Evolutionary conservation across 2,113 vertebrate genomes (phyloP), one percentile per base, ranked within the genome.

Genomic region (Onychostruthus taczanowskii): DNA sequence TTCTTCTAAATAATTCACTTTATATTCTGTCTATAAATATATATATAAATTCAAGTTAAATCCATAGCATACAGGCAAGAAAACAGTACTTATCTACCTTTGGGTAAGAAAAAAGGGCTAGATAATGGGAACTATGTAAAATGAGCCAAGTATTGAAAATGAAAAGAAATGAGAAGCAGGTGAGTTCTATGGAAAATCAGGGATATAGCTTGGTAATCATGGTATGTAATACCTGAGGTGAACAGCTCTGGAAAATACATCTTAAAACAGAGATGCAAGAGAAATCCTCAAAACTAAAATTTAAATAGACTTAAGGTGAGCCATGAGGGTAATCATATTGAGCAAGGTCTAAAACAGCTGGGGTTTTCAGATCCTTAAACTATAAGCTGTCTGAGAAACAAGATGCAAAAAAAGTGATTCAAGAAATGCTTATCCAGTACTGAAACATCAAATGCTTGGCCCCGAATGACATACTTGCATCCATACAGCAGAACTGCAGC

Each of bases 401-500:
- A 35, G 41, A 75, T 28, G 23, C 4, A 61, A 64, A 82, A 61
- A 62, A 16, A 4, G 2, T 24, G 3, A 9, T 66, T 68, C 10
- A 30, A 69, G 10, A 52, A 58, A 18, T 5, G 21, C 61, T 84
- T 53, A 49, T 5, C 6, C 9, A 77, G 7, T 64, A 10, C 12
- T 74, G 31, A 55, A 67, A 37, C 0, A 7, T 46, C 15, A 37
- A 37, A 26, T 1, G 0, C 3, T 41, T 77, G 31, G 2, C 6
- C 7, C 7, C 35, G 4, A 56, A 33, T 80, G 11, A 23, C 16
- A 35, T 18, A 39, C 2, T n/a, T 64, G 1, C 4, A 26, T 35
- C 3, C 6, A 12, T 31, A 37, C 0, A 1, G 14, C 19, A 78
- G 37, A 77, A 74, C 1, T 9, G n/a, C 23, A 61, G 6, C 4